Evolutionary conservation across 2,888 invertebrate genomes (phyloP).

Genomic region (Allolobophora icterica): DNA sequence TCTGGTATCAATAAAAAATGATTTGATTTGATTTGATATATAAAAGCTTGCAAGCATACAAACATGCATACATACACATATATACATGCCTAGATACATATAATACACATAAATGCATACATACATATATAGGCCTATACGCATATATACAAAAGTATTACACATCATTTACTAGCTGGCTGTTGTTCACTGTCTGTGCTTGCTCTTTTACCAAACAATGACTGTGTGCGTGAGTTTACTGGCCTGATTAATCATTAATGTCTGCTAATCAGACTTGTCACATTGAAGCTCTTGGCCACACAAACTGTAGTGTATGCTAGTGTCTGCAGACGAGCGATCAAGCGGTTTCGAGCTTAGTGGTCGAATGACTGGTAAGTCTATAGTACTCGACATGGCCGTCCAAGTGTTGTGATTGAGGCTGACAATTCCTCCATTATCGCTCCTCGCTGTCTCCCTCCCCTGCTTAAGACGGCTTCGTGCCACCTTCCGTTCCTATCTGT

Average conservation of each 20-base stretch:
- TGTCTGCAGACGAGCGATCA: neutral
- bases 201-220: neutral
- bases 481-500: neutral
- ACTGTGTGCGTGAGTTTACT: neutral
- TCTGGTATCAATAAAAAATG: too few relatives aligned
- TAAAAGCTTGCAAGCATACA: too few relatives aligned
- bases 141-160: too few relatives aligned
- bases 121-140: too few relatives aligned
- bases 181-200: neutral
- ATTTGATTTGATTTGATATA: too few relatives aligned
- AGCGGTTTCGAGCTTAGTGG: neutral
- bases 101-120: too few relatives aligned
- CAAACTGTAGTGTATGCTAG: neutral
- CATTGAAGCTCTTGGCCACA: neutral
- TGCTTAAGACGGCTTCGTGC: too few relatives aligned
- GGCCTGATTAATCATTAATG: neutral
- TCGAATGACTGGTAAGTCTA: neutral
- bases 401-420: neutral
- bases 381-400: neutral
- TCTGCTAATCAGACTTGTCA: neutral
- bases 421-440: conserved; percentile 8
- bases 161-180: neutral
- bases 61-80: too few relatives aligned
- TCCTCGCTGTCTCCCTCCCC: neutral
- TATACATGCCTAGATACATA: too few relatives aligned